Evolutionary conservation across 30 jellyfish, hydroid and myxozoan species (phyloP), one percentile per base, ranked within the genome.

Genomic region (Euphysa ruthae): DNA sequence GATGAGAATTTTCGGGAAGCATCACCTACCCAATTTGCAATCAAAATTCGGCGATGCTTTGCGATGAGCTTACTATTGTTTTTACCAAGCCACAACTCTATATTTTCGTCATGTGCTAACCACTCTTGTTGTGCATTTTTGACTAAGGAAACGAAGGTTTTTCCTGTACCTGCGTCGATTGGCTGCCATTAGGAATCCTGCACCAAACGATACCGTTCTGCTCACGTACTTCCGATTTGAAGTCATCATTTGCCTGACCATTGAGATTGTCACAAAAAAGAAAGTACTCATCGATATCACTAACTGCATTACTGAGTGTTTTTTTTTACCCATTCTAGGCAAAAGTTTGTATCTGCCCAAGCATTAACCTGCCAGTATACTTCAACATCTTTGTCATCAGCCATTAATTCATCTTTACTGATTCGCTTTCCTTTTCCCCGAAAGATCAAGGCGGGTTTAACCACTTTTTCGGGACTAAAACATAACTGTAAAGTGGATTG

Each of bases 11-110:
- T 38, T 13, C 63, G 26, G 29, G 54, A 70, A 60, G 82, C 82
- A 8, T 70, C 63, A 54, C 83, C 84, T 21, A 73, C 74, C 85
- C 85, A 73, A 21, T 49, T 72, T 4, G 85, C 22, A 16, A 73
- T 32, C 28, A 73, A 62, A 73, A 73, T 73, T 38, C 71, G 44
- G 60, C 84, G 78, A 15, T 73, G 51, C 8, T 13, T 26, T 23
- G 71, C 83, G 21, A 73, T 19, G 2, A 73, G 84, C 32, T 61
- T 73, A 18, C 54, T 38, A 15, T 61, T 23, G 27, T 34, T 1
- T 26, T 73, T 56, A n/a, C 83, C 83, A 20, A 61, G 54, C 85
- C 85, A 73, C 24, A 10, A 52, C 15, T 73, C 83, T 7, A 62
- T 38, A 33, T 73, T 73, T 73, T 58, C 84, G 4, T 58, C 85